Percentiles rank a stretch among this genome's conserved stretches.
phyloP scores from a whole-genome alignment of 2,888 invertebrate genomes.

The Druceiella hillmani region DNA sequence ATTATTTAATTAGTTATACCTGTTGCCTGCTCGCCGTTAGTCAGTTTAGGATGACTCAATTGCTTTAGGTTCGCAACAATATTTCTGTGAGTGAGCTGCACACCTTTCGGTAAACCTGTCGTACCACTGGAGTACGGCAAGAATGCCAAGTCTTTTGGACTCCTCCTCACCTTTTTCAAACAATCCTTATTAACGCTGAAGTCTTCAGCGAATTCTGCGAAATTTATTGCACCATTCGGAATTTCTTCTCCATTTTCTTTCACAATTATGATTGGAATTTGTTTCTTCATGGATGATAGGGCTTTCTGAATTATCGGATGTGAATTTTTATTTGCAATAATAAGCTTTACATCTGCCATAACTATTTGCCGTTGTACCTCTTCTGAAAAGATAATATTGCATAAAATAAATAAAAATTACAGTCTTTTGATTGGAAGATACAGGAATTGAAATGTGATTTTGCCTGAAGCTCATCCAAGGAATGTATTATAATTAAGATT shows the following conservation, averaged over 20 bases:
- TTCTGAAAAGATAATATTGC: constrained; percentile 44
- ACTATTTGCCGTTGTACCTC: constrained; percentile 65
- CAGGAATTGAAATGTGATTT: too few species aligned
- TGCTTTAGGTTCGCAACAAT: background rate
- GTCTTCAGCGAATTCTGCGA: constrained; percentile 38
- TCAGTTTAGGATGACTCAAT: background rate
- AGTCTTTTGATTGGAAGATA: background rate
- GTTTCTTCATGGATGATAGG: constrained; percentile 30
- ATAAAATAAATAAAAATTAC: background rate
- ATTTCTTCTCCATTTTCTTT: constrained; percentile 33
- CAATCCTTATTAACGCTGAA: background rate
- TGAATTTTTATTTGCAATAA: too few species aligned
- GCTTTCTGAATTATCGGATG: constrained; percentile 34
- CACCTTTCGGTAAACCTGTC: constrained; percentile 64
- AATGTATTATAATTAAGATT: too few species aligned
- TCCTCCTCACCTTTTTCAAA: background rate
- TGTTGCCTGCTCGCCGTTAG: background rate
- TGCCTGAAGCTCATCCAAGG: too few species aligned
- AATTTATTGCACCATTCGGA: constrained; percentile 44
- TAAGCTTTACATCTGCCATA: constrained; percentile 57
- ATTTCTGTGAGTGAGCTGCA: constrained; percentile 44
- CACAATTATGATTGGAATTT: constrained; percentile 38
- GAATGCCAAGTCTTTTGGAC: constrained; percentile 46
- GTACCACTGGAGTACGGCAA: constrained; percentile 72
- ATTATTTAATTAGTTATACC: background rate